Conservation (phyloP, 2,888 invertebrate species). For the Trissonchulus sp. region DNA sequence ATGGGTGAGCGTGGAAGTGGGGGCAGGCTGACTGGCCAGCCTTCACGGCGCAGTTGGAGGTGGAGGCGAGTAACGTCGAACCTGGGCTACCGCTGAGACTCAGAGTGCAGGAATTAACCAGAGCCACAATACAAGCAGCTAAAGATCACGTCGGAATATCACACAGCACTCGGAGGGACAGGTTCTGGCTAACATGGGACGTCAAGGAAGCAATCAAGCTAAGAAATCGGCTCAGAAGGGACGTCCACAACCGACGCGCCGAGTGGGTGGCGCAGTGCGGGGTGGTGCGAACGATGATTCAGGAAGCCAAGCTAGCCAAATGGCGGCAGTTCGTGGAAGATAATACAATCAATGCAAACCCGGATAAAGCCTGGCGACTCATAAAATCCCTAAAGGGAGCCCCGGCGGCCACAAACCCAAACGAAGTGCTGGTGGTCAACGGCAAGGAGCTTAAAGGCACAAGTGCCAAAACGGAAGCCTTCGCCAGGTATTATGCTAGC, state of each 20-base stretch:
- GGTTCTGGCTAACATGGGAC: too few species aligned
- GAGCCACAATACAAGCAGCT: too few species aligned
- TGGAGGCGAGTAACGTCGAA: too few species aligned
- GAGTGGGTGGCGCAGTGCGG: background rate
- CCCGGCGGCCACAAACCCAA: too few species aligned
- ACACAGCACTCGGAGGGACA: too few species aligned
- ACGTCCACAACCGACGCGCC: background rate
- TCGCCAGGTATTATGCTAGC: background rate
- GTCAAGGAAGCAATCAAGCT: background rate
- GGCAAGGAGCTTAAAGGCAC: background rate
- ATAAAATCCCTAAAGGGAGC: background rate
- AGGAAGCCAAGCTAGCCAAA: background rate
- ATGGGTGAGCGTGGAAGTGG: background rate
- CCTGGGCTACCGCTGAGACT: too few species aligned
- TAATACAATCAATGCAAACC: background rate
- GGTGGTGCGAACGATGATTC: background rate
- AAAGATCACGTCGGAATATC: too few species aligned
- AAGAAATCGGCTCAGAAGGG: background rate
- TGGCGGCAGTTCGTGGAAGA: background rate
- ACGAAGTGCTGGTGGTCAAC: conserved; percentile 5
- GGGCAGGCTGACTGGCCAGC: background rate
- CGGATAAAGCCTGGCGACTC: background rate
- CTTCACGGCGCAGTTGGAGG: too few species aligned
- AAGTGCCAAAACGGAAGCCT: background rate
- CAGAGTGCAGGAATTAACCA: too few species aligned